Percentiles rank a stretch among this genome's conserved stretches.
Conservation (phyloP, 2,797 vertebrate genomes). For the Ctenosaura bakeri region DNA sequence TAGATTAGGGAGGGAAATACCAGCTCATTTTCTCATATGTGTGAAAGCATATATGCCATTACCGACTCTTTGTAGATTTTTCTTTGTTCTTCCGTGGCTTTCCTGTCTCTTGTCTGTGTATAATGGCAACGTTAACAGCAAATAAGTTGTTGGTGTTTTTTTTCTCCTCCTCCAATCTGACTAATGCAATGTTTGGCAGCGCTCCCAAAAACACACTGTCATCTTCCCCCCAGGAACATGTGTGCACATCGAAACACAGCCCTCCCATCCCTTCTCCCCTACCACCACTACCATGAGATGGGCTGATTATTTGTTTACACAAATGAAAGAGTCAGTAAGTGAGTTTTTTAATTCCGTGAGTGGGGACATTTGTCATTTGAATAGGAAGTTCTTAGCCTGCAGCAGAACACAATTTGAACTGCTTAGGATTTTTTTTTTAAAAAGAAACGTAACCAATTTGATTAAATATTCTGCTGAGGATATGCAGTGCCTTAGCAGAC, state of each 20-base stretch:
- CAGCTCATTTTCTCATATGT: conserved; percentile 4
- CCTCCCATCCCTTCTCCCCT: neutral
- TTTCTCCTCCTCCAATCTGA: conserved; percentile 47
- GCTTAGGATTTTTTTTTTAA: conserved; percentile 50
- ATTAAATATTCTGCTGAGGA: conserved; percentile 73
- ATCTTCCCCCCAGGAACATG: conserved; percentile 2
- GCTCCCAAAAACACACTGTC: conserved; percentile 60
- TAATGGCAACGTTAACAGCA: conserved; percentile 63
- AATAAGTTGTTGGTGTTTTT: conserved; percentile 56
- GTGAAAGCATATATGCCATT: conserved; percentile 42
- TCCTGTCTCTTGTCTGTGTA: conserved; percentile 51
- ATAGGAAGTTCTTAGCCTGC: conserved; percentile 72
- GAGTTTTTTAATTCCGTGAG: conserved; percentile 71
- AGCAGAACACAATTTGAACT: conserved; percentile 72
- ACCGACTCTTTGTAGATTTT: conserved; percentile 55
- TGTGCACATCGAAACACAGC: neutral
- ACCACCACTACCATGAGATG: conserved; percentile 43
- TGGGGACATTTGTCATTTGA: conserved; percentile 76
- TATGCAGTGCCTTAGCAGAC: conserved; percentile 58
- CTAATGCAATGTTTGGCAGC: conserved; percentile 71
- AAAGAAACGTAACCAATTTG: conserved; percentile 57
- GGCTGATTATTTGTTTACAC: conserved; percentile 75
- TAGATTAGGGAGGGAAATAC: neutral
- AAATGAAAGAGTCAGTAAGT: conserved; percentile 76
- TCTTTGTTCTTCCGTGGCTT: conserved; percentile 58